A percentile compares a stretch with the other conserved stretches of the same genome.
Conservation (phyloP, 2,888 invertebrate genomes). For the Morpho achilles region DNA sequence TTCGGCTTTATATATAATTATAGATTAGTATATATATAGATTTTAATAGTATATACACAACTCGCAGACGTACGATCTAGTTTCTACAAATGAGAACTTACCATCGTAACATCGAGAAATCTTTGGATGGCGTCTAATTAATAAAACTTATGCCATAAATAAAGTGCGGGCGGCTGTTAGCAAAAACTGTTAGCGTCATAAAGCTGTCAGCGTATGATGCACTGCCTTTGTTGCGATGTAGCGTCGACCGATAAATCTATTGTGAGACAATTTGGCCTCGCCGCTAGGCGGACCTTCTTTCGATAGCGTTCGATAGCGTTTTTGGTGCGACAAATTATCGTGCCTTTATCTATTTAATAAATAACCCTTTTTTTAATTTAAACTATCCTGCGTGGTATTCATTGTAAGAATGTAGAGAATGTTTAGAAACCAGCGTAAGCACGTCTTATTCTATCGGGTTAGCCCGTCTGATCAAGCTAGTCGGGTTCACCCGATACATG, state of each 20-base stretch:
- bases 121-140: slow-evolving; percentile 70
- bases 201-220: slow-evolving; percentile 75
- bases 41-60: too few relatives aligned
- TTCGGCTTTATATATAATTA: too few relatives aligned
- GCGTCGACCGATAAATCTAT: slow-evolving; percentile 69
- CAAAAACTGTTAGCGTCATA: slow-evolving; percentile 79
- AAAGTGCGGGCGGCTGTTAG: slow-evolving; percentile 66
- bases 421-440: too few relatives aligned
- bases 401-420: too few relatives aligned
- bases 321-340: slow-evolving; percentile 11
- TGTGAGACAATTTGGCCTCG: slow-evolving; percentile 60
- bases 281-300: slow-evolving; percentile 32
- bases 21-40: too few relatives aligned
- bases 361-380: not conserved
- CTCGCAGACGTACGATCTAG: too few relatives aligned
- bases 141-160: slow-evolving; percentile 75
- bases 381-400: too few relatives aligned
- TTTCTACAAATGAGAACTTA: too few relatives aligned
- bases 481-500: too few relatives aligned
- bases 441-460: too few relatives aligned
- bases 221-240: slow-evolving; percentile 74
- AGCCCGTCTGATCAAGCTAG: too few relatives aligned
- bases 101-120: slow-evolving; percentile 17
- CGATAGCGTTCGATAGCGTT: slow-evolving; percentile 14
- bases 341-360: not conserved